phyloP scores from a whole-genome alignment of 2,888 invertebrate species.

The Patella pellucida region DNA sequence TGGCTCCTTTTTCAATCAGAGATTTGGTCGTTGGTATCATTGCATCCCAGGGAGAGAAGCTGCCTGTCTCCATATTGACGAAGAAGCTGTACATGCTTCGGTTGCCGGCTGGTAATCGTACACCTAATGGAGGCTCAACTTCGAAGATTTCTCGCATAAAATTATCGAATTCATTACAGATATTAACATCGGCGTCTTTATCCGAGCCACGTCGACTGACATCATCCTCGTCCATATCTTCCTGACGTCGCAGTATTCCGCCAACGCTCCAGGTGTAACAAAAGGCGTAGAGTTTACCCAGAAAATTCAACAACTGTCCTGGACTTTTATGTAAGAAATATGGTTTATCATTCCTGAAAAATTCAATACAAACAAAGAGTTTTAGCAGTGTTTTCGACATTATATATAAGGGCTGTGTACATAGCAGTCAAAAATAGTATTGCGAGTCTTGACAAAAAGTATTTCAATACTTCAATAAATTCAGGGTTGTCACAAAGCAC shows the following conservation, averaged over 20 bases:
- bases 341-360: conserved; percentile 42
- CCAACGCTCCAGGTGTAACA: conserved; percentile 71
- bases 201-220: conserved; percentile 47
- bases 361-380: too few species aligned
- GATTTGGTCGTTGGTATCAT: conserved; percentile 68
- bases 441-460: too few species aligned
- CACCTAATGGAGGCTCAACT: conserved; percentile 69
- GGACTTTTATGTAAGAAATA: conserved; percentile 68
- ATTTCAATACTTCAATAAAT: too few species aligned
- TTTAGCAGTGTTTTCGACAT: too few species aligned
- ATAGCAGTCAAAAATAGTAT: too few species aligned
- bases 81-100: conserved; percentile 70
- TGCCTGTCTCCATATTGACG: conserved; percentile 69
- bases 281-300: conserved; percentile 70
- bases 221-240: conserved; percentile 66
- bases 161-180: conserved; percentile 70
- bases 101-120: conserved; percentile 68
- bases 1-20: conserved; percentile 67
- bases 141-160: conserved; percentile 70
- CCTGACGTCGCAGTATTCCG: conserved; percentile 65
- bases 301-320: conserved; percentile 54
- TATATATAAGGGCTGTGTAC: too few species aligned
- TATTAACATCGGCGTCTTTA: conserved; percentile 56
- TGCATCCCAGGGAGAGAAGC: conserved; percentile 68
- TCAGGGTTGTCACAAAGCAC: too few species aligned